Conservation (phyloP, 2,888 invertebrate genomes). For the Hermaeophaga mercurialis region DNA sequence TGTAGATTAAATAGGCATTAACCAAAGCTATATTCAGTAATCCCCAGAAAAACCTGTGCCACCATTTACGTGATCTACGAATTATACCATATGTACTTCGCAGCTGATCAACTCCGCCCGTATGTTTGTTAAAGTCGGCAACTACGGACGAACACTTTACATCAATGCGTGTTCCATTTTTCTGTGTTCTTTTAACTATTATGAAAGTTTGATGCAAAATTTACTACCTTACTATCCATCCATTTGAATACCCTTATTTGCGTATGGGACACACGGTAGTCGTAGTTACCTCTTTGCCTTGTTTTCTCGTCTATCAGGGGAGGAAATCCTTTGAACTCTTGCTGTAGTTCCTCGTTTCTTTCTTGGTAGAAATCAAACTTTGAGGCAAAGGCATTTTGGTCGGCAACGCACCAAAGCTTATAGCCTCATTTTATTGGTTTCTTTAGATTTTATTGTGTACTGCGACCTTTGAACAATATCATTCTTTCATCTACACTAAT, state of each 20-base stretch:
- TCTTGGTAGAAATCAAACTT: no score
- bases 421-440: no score
- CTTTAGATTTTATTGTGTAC: no score
- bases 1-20: slow-evolving; percentile 21
- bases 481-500: no score
- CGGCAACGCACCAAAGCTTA: no score
- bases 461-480: no score
- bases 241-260: not conserved
- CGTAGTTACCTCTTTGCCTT: not conserved
- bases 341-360: no score
- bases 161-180: slow-evolving; percentile 30
- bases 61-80: slow-evolving; percentile 39
- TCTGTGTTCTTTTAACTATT: slow-evolving; percentile 34
- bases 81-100: slow-evolving; percentile 16
- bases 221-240: no score
- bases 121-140: slow-evolving; percentile 25
- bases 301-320: no score
- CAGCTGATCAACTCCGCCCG: slow-evolving; percentile 28
- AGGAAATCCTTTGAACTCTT: no score
- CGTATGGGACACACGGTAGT: not conserved
- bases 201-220: no score
- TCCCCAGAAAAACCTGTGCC: slow-evolving; percentile 42
- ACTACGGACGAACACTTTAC: slow-evolving; percentile 28
- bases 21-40: slow-evolving; percentile 40
- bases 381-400: no score